These are phyloP conservation scores for Epinotia bilunana DNA, from an alignment of 2,888 invertebrate genomes.

Conservation along the genomic window DNA sequence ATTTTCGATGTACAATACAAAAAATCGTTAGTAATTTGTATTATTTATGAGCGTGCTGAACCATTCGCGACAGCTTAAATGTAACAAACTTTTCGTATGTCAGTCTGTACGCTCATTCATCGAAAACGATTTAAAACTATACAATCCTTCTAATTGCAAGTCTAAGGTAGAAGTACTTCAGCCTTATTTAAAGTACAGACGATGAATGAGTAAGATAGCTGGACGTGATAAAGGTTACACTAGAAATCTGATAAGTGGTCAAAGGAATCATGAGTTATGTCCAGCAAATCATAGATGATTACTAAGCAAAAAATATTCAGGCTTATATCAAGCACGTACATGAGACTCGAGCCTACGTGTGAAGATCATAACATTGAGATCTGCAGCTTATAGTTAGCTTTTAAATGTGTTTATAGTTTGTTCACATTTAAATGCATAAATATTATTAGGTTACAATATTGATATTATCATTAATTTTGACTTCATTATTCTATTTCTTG, in stretches of 20 bases:
- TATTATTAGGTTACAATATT: too few species aligned
- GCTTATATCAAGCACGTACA: constrained; percentile 17
- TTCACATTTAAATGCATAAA: too few species aligned
- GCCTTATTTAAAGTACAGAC: neutral
- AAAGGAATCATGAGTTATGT: constrained; percentile 20
- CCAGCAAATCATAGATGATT: constrained; percentile 13
- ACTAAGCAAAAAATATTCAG: constrained; percentile 10
- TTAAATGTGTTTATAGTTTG: too few species aligned
- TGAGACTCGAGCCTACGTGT: neutral
- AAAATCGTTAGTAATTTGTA: neutral
- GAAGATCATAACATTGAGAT: neutral
- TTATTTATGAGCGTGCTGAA: neutral
- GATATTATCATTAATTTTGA: too few species aligned
- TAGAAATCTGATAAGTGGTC: constrained; percentile 19
- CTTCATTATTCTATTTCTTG: too few species aligned
- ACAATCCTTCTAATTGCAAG: neutral
- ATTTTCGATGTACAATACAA: neutral
- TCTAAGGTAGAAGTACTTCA: neutral
- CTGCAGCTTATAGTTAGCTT: neutral
- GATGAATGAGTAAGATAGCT: neutral
- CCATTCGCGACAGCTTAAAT: neutral
- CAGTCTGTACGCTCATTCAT: neutral
- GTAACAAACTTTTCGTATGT: neutral
- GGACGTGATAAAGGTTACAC: neutral
- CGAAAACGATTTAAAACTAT: neutral